These are phyloP conservation scores for Amiota mariae DNA, from an alignment of 2,888 invertebrate species.

Conservation along the genomic window DNA sequence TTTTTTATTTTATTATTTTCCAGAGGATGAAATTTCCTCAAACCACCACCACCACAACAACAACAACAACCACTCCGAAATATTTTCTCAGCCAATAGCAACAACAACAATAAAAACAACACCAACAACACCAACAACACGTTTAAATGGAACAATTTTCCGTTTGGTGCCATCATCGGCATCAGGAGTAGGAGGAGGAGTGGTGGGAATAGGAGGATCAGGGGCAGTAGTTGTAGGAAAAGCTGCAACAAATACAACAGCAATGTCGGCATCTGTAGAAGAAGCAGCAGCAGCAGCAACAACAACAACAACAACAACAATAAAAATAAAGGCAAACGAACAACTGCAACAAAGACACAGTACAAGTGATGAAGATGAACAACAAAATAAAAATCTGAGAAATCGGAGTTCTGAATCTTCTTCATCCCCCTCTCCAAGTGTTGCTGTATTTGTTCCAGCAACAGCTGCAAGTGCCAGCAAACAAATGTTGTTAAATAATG, in stretches of 20 bases:
- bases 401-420: too few relatives aligned
- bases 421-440: too few relatives aligned
- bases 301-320: neutral
- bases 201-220: neutral
- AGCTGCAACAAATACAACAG: conserved; percentile 4
- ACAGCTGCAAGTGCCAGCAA: conserved; percentile 19
- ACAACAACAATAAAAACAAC: neutral
- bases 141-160: conserved; percentile 1
- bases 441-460: neutral
- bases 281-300: neutral
- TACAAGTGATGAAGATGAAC: conserved; percentile 6
- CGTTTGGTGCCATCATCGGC: conserved; percentile 3
- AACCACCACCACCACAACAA: neutral
- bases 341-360: neutral
- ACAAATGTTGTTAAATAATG: conserved; percentile 34
- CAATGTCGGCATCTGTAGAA: neutral
- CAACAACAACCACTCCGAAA: conserved; percentile 5
- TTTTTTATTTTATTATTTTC: neutral
- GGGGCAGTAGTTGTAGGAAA: neutral
- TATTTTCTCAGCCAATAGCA: conserved; percentile 13
- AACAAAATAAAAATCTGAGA: neutral
- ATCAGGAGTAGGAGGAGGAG: neutral
- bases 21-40: conserved; percentile 27
- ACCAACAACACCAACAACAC: conserved; percentile 2
- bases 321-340: neutral